Evolutionary conservation across 2,888 invertebrate genomes (phyloP).

Genomic region (Monoplex corrugatus): DNA sequence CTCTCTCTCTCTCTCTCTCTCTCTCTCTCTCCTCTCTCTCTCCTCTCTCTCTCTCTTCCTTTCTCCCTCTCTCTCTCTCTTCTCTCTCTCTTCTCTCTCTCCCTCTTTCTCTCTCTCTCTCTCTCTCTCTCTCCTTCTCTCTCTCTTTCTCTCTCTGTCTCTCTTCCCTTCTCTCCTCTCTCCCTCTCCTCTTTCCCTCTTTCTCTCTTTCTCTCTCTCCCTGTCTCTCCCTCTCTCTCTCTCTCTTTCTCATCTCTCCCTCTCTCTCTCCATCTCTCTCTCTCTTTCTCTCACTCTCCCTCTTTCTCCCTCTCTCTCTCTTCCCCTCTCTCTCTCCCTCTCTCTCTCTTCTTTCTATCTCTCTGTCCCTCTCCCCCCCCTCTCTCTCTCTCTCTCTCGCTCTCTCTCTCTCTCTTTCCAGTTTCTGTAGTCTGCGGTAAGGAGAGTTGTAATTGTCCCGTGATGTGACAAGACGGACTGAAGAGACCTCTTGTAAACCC

Average conservation of each 20-base stretch:
- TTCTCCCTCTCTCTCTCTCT: not conserved
- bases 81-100: not conserved
- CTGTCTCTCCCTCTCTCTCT: too few species aligned
- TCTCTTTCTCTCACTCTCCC: too few species aligned
- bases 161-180: not conserved
- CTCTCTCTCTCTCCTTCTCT: not conserved
- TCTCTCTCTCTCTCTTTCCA: too few species aligned
- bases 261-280: too few species aligned
- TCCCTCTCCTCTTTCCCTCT: not conserved
- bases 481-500: too few species aligned
- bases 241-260: too few species aligned
- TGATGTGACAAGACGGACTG: too few species aligned
- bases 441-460: too few species aligned
- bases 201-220: too few species aligned
- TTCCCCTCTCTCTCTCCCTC: not conserved
- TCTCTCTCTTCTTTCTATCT: not conserved
- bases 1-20: conserved; percentile 32
- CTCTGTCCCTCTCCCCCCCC: not conserved
- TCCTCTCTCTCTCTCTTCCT: not conserved
- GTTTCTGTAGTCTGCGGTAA: too few species aligned
- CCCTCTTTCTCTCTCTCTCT: not conserved
- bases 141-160: not conserved
- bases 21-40: conserved; percentile 6
- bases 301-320: not conserved
- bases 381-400: not conserved